phyloP scores from a whole-genome alignment of 2,888 invertebrate genomes.

The Drosophila cracens region DNA sequence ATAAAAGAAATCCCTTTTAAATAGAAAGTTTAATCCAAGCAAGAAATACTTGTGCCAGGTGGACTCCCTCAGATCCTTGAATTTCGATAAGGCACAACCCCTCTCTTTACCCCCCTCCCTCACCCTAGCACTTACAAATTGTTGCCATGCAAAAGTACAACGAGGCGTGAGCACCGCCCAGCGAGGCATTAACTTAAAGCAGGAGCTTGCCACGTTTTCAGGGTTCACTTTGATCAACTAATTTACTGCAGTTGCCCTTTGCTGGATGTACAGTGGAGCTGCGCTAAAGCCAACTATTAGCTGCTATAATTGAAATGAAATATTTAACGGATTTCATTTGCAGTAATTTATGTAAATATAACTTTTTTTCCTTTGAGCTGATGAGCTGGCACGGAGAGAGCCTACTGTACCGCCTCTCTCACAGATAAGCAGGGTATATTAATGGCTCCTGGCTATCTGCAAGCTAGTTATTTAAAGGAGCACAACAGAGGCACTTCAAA shows the following conservation, averaged over 20 bases:
- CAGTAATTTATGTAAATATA: background rate
- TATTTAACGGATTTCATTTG: background rate
- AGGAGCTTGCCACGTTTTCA: background rate
- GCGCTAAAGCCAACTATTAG: background rate
- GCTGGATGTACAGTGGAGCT: background rate
- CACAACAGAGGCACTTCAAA: background rate
- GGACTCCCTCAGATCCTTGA: slow-evolving; percentile 54
- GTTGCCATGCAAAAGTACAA: slow-evolving; percentile 49
- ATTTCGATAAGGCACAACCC: slow-evolving; percentile 62
- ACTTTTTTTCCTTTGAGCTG: background rate
- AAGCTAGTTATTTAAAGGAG: background rate
- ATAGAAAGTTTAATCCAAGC: slow-evolving; percentile 73
- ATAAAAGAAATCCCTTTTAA: slow-evolving; percentile 78
- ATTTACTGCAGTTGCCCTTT: slow-evolving; percentile 43
- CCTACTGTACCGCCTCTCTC: no score
- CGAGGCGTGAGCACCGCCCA: slow-evolving; percentile 17
- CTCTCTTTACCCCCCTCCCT: slow-evolving; percentile 12
- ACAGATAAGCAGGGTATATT: background rate
- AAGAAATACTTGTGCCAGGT: slow-evolving; percentile 48
- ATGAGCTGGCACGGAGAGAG: background rate
- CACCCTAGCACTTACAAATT: slow-evolving; percentile 25
- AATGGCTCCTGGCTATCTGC: background rate
- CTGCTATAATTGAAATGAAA: background rate
- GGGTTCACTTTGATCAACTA: slow-evolving; percentile 43
- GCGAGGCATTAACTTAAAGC: slow-evolving; percentile 38